phyloP scores from a whole-genome alignment of 2,888 invertebrate species.

The Onthophagus sagittarius region DNA sequence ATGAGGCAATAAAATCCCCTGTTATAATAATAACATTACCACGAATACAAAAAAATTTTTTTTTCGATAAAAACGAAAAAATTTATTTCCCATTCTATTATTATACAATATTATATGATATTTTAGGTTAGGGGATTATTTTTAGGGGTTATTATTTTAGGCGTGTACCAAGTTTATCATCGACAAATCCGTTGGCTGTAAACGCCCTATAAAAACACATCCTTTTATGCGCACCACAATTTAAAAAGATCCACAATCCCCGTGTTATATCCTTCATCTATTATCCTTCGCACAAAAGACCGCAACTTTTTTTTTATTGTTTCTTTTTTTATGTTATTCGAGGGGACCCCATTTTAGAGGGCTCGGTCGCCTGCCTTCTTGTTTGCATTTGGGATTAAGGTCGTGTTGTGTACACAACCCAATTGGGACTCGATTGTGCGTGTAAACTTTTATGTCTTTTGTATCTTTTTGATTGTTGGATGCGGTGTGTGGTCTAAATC shows the following conservation, averaged over 20 bases:
- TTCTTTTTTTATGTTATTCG: not conserved
- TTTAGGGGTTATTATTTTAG: not conserved
- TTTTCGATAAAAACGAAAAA: not conserved
- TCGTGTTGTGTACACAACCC: not conserved
- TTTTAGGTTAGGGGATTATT: no score
- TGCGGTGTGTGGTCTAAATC: not conserved
- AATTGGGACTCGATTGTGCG: not conserved
- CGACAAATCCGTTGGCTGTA: slow-evolving; percentile 12
- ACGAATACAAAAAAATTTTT: not conserved
- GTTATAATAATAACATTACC: not conserved
- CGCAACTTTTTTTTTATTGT: not conserved
- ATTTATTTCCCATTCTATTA: no score
- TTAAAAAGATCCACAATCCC: no score
- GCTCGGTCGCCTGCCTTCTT: not conserved
- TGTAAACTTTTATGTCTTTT: not conserved
- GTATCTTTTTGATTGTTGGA: no score
- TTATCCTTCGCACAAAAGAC: not conserved
- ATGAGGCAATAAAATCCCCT: no score
- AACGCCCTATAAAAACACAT: slow-evolving; percentile 45
- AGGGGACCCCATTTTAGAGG: not conserved
- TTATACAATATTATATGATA: no score
- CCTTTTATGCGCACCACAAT: slow-evolving; percentile 39
- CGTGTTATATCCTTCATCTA: no score
- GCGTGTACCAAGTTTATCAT: not conserved
- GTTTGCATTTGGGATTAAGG: not conserved